Base-by-base conservation (phyloP, 1,140 invertebrate species). In the Temnothorax nylanderi region DNA sequence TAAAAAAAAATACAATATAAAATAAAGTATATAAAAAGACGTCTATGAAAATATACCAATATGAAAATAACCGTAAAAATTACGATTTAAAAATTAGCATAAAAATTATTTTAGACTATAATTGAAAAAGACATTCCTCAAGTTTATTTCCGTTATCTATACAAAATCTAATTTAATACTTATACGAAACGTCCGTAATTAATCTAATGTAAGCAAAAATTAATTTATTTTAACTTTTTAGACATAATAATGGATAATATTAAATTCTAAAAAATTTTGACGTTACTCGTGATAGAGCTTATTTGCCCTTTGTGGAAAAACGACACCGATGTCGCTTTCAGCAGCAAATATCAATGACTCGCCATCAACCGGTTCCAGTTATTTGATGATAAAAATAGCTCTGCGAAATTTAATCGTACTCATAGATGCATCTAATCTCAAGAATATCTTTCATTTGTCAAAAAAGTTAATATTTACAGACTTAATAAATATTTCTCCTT, bases 301-400 rank as follows among this genome's bases (percentile, higher is more conserved):
- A 41, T 71, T 37, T 69, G 2, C 3, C 32, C 16, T 82, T 82
- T 34, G 32, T 6, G 34, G n/a, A 58, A 58, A 82, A 18, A 47
- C 4, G 0, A 74, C 32, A 18, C 6, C 81, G 32, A 56, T 65
- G 13, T 0, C n/a, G 26, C 60, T 51, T 84, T n/a, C 13, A 47
- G 41, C 41, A 56, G 41, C 60, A 13, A 34, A 51, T 10, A 41
- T 88, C 26, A 49, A 65, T 80, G 84, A 87, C 54, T 65, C 74
- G 64, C 4, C 16, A 18, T 77, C 82, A 51, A 81, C 44, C 86
- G 67, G 64, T 88, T 91, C 44, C 26, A 21, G 34, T 26, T 54
- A 58, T 37, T 72, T 5, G 3, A 8, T 26, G 62, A 82, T 71
- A 77, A 87, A 84, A 67, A 75, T 71, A 82, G 47, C 32, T 62